Conservation (phyloP, 2,113 vertebrate species). For the Orcinus orca region DNA sequence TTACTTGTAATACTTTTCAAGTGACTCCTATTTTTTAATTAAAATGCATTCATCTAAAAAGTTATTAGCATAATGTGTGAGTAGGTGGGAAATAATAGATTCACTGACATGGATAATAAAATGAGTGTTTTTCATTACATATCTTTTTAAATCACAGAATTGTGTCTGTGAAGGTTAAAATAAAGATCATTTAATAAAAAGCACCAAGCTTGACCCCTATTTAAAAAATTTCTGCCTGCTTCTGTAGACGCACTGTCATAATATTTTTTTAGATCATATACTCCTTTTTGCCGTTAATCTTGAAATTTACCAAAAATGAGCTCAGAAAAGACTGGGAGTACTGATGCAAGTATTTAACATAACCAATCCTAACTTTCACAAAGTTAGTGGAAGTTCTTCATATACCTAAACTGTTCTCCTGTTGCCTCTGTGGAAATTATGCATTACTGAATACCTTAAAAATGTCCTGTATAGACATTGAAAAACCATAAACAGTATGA, state of each 20-base stretch:
- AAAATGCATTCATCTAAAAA: constrained; percentile 83
- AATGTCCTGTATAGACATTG: background rate
- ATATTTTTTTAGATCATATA: constrained; percentile 9
- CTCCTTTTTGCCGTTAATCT: background rate
- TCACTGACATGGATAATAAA: constrained; percentile 77
- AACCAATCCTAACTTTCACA: background rate
- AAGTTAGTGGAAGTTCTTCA: background rate
- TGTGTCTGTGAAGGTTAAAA: constrained; percentile 74
- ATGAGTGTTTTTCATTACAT: constrained; percentile 40
- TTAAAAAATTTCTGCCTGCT: background rate
- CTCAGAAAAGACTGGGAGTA: background rate
- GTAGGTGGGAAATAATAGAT: constrained; percentile 67
- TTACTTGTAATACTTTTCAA: constrained; percentile 52
- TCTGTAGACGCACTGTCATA: background rate
- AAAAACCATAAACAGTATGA: background rate
- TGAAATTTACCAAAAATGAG: background rate
- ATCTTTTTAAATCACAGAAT: constrained; percentile 64
- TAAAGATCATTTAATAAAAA: constrained; percentile 69
- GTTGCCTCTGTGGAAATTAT: background rate
- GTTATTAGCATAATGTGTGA: constrained; percentile 77
- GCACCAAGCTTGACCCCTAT: background rate
- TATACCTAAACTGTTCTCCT: background rate
- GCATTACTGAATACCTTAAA: background rate
- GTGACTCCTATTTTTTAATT: constrained; percentile 80
- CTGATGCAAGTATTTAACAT: background rate